phyloP scores from a whole-genome alignment of 2,888 invertebrate genomes.

The Phaedon cochleariae region DNA sequence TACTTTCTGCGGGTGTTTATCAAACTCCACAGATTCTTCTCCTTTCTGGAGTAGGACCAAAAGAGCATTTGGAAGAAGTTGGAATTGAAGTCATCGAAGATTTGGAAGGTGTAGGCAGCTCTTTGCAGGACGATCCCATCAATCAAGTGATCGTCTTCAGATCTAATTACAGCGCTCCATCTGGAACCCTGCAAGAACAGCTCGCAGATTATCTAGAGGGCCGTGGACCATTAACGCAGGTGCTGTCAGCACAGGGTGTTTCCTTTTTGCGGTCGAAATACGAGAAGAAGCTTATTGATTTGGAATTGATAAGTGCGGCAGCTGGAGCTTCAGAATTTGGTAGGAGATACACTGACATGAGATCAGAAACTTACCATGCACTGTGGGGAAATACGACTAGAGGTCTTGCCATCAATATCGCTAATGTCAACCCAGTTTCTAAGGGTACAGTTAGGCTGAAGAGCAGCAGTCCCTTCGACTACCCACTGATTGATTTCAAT shows the following conservation, averaged over 20 bases:
- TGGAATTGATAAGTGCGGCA: slow-evolving; percentile 10
- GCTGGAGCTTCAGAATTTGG: slow-evolving; percentile 3
- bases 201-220: slow-evolving; percentile 61
- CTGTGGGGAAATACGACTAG: slow-evolving; percentile 55
- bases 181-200: slow-evolving; percentile 56
- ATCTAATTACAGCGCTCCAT: slow-evolving; percentile 66
- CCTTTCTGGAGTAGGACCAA: slow-evolving; percentile 83
- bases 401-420: slow-evolving; percentile 28
- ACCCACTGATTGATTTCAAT: slow-evolving; percentile 72
- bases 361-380: slow-evolving; percentile 51
- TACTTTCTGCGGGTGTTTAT: slow-evolving; percentile 81
- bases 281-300: not conserved
- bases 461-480: slow-evolving; percentile 37
- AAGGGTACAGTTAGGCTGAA: slow-evolving; percentile 71
- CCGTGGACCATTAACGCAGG: slow-evolving; percentile 20
- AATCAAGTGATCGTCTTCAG: slow-evolving; percentile 75
- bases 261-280: slow-evolving; percentile 14
- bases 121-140: slow-evolving; percentile 79
- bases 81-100: slow-evolving; percentile 71
- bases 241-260: slow-evolving; percentile 7
- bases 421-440: slow-evolving; percentile 46
- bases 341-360: slow-evolving; percentile 38
- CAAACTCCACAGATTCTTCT: slow-evolving; percentile 84
- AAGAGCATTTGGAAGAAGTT: slow-evolving; percentile 66
- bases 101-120: slow-evolving; percentile 74